A percentile compares a stretch with the other conserved stretches of the same genome.
phyloP scores from a whole-genome alignment of 2,113 vertebrate species.

The Cardinalis cardinalis region DNA sequence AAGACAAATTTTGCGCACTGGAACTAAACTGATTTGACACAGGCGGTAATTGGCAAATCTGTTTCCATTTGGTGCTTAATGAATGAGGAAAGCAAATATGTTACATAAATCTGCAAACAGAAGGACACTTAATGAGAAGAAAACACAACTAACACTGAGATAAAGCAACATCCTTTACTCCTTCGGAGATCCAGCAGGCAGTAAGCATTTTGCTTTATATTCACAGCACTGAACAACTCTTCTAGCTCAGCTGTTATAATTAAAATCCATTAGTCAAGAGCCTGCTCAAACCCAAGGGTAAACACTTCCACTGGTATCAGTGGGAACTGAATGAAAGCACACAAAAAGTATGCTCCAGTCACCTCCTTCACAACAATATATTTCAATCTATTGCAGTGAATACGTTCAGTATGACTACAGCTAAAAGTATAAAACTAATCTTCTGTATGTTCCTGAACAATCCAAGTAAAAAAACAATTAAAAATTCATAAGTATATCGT shows the following conservation, averaged over 20 bases:
- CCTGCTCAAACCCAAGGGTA: neutral
- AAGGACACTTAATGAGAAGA: neutral
- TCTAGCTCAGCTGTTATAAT: neutral
- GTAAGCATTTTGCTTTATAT: neutral
- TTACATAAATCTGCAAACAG: constrained; percentile 10
- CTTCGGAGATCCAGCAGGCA: neutral
- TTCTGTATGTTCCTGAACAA: neutral
- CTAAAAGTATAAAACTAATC: neutral
- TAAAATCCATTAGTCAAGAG: neutral
- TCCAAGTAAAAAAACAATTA: neutral
- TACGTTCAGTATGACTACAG: neutral
- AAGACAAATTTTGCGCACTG: neutral
- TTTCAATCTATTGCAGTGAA: neutral
- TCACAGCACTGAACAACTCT: neutral
- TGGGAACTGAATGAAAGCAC: neutral
- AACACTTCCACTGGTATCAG: neutral
- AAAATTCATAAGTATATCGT: neutral
- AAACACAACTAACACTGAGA: neutral
- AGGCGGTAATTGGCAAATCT: neutral
- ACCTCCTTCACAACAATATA: neutral
- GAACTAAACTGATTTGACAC: constrained; percentile 4
- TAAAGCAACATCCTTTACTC: neutral
- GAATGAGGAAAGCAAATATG: constrained; percentile 31
- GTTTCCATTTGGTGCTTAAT: constrained; percentile 38
- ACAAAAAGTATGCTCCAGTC: neutral